Evolutionary conservation across 2,113 vertebrate species (phyloP).

Genomic region (Craseonycteris thonglongyai): DNA sequence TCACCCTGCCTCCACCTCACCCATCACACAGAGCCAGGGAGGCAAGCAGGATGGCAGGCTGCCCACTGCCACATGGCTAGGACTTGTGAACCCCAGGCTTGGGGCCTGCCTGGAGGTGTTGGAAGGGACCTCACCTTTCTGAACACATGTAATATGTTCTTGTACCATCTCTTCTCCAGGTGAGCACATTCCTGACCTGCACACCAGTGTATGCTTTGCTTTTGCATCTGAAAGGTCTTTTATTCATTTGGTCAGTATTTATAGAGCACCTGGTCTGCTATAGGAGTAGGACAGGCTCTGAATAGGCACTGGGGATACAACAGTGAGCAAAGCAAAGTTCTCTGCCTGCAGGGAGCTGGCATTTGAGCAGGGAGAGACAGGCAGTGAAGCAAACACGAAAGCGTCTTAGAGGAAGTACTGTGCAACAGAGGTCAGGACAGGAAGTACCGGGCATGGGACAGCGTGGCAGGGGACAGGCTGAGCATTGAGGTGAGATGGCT

Average conservation of each 20-base stretch:
- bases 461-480: fast-evolving
- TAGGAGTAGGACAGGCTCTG: neutral
- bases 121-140: neutral
- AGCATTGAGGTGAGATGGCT: neutral
- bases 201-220: neutral
- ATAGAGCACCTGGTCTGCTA: neutral
- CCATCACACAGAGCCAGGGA: neutral
- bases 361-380: neutral
- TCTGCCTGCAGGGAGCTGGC: neutral
- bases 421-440: neutral
- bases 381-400: neutral
- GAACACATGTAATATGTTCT: neutral
- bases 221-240: neutral
- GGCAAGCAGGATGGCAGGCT: neutral
- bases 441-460: neutral
- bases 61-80: neutral
- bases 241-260: neutral
- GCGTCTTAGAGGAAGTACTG: neutral
- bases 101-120: neutral
- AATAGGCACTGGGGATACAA: neutral
- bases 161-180: neutral
- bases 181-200: neutral
- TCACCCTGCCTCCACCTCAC: neutral
- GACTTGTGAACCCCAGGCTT: too few relatives aligned
- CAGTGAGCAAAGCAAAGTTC: neutral